These are phyloP conservation scores for Caenorhabditis imperialis DNA, from an alignment of 2,888 invertebrate genomes.

Conservation along the genomic window DNA sequence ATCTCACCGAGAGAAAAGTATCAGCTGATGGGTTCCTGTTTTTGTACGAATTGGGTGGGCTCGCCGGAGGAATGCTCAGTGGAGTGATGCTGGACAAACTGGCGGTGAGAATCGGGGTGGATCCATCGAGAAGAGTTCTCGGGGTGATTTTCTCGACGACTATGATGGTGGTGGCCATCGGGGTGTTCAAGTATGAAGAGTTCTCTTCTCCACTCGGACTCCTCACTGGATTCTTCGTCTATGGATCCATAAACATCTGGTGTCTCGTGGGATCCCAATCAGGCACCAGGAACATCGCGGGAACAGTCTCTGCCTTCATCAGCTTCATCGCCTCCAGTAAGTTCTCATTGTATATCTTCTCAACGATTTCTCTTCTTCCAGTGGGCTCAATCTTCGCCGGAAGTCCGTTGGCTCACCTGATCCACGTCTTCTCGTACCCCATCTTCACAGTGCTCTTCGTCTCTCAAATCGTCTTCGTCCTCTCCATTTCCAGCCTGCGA, in stretches of 20 bases:
- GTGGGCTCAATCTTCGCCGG: conserved; percentile 65
- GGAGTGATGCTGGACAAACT: conserved; percentile 54
- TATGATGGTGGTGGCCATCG: conserved; percentile 35
- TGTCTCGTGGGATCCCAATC: conserved; percentile 56
- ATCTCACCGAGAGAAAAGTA: conserved; percentile 30
- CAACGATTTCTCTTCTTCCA: conserved; percentile 36
- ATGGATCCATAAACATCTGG: conserved; percentile 63
- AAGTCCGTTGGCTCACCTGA: conserved; percentile 54
- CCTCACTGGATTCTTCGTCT: conserved; percentile 55
- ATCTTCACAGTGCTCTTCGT: conserved; percentile 52
- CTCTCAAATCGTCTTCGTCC: conserved; percentile 34
- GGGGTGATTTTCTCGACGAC: conserved; percentile 26
- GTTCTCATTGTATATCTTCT: conserved; percentile 4
- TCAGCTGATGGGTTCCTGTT: conserved; percentile 46
- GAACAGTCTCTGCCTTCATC: conserved; percentile 60
- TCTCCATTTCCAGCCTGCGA: conserved; percentile 32
- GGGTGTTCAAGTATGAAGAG: conserved; percentile 23
- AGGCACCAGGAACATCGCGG: conserved; percentile 36
- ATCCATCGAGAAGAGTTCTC: conserved; percentile 27
- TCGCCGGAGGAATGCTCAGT: conserved; percentile 51
- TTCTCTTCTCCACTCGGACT: conserved; percentile 36
- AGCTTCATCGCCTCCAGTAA: conserved; percentile 62
- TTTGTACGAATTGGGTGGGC: conserved; percentile 61
- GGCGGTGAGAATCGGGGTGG: conserved; percentile 20
- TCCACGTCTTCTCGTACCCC: conserved; percentile 16